These are phyloP conservation scores for Carassius gibelio DNA, from an alignment of 2,113 vertebrate species.

Conservation along the genomic window DNA sequence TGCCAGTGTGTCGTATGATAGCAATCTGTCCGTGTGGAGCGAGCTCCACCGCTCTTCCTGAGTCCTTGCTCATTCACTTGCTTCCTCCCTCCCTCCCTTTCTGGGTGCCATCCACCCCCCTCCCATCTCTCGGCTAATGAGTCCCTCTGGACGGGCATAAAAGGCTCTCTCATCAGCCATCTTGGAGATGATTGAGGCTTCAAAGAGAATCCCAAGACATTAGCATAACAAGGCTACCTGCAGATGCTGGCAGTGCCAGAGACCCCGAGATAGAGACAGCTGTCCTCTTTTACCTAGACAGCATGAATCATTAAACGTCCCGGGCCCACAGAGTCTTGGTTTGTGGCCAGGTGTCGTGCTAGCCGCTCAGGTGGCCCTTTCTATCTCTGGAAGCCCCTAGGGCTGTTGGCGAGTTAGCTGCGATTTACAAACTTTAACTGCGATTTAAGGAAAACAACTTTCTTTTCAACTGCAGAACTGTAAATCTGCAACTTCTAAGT, in stretches of 20 bases:
- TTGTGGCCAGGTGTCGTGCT: slow-evolving; percentile 44
- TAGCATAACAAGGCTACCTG: slow-evolving; percentile 63
- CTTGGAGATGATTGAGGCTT: slow-evolving; percentile 55
- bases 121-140: slow-evolving; percentile 51
- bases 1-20: slow-evolving; percentile 47
- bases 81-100: slow-evolving; percentile 35
- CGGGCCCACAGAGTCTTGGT: slow-evolving; percentile 40
- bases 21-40: slow-evolving; percentile 46
- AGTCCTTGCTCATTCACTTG: slow-evolving; percentile 7
- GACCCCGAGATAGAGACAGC: slow-evolving; percentile 48
- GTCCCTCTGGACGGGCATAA: slow-evolving; percentile 59
- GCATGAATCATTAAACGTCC: slow-evolving; percentile 57
- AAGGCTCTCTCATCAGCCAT: slow-evolving; percentile 60
- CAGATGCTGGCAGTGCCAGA: slow-evolving; percentile 52
- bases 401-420: slow-evolving; percentile 8
- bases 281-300: slow-evolving; percentile 52
- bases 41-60: background rate
- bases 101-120: background rate
- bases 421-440: background rate
- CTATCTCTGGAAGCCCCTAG: slow-evolving; percentile 26
- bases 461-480: background rate
- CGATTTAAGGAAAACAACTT: background rate
- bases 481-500: background rate
- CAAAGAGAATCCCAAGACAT: slow-evolving; percentile 56
- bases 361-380: background rate